phyloP scores from a whole-genome alignment of 2,113 vertebrate genomes.

The Gopherus evgoodei region DNA sequence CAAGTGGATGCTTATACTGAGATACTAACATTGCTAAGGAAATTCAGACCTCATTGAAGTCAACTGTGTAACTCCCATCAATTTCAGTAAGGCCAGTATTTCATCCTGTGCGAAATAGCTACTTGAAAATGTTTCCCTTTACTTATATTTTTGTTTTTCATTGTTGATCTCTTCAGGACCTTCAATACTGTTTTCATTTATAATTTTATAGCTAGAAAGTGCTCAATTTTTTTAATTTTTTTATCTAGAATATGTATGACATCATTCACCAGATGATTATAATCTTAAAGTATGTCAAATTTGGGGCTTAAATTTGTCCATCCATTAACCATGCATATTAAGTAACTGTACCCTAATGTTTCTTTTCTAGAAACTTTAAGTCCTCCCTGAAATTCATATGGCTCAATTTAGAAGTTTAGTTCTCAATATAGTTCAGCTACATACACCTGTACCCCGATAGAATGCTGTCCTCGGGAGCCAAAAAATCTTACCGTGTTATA shows the following conservation, averaged over 20 bases:
- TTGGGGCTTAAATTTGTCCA: not conserved
- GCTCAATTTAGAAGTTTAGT: not conserved
- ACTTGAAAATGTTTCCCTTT: not conserved
- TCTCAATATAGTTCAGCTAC: not conserved
- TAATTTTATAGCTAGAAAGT: not conserved
- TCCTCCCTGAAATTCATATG: not conserved
- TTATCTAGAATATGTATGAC: not conserved
- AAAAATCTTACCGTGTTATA: too few species aligned
- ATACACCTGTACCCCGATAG: not conserved
- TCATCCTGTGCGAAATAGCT: not conserved
- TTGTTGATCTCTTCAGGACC: not conserved
- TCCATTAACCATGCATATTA: not conserved
- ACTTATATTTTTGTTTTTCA: not conserved
- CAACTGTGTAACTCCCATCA: not conserved
- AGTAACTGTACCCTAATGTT: not conserved
- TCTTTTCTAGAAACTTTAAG: not conserved
- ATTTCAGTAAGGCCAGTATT: not conserved
- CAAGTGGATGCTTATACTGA: not conserved
- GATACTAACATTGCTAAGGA: not conserved
- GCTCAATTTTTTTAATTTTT: not conserved
- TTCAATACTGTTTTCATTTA: not conserved
- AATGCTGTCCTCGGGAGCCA: too few species aligned
- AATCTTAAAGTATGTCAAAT: not conserved
- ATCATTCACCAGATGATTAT: not conserved
- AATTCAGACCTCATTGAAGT: not conserved